A percentile compares a stretch with the other conserved stretches of the same genome.
These are phyloP conservation scores for Eristalis arbustorum DNA, from an alignment of 2,888 invertebrate species.

Conservation along the genomic window DNA sequence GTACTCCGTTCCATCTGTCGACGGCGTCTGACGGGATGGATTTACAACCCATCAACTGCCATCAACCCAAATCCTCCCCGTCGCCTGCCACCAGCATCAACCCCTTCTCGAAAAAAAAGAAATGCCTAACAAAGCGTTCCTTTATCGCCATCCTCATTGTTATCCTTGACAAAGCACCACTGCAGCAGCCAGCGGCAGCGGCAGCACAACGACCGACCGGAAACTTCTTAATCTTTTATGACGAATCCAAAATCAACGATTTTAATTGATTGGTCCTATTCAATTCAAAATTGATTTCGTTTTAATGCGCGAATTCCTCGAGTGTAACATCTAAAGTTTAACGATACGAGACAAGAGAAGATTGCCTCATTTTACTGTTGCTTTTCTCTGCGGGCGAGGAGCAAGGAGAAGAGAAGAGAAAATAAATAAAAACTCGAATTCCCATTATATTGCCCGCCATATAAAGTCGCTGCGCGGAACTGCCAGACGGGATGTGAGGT, in stretches of 20 bases:
- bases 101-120: conserved; percentile 15
- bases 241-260: conserved; percentile 66
- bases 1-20: neutral
- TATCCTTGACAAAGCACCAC: conserved; percentile 8
- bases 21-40: neutral
- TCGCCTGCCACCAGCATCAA: conserved; percentile 2
- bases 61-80: neutral
- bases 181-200: no score
- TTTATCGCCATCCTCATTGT: conserved; percentile 30
- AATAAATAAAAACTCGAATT: neutral
- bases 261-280: conserved; percentile 70
- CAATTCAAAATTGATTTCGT: conserved; percentile 67
- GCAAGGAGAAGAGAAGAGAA: neutral
- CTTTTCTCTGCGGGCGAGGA: conserved; percentile 19
- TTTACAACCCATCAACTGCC: neutral
- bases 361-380: conserved; percentile 53
- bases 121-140: conserved; percentile 23
- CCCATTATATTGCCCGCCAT: conserved; percentile 51
- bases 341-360: conserved; percentile 61
- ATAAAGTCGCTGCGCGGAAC: conserved; percentile 36
- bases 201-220: neutral
- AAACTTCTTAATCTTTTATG: conserved; percentile 34
- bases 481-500: neutral
- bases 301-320: conserved; percentile 66
- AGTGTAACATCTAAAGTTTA: conserved; percentile 68